These are phyloP conservation scores for Wasmannia auropunctata DNA, from an alignment of 1,140 invertebrate species.

Conservation along the genomic window DNA sequence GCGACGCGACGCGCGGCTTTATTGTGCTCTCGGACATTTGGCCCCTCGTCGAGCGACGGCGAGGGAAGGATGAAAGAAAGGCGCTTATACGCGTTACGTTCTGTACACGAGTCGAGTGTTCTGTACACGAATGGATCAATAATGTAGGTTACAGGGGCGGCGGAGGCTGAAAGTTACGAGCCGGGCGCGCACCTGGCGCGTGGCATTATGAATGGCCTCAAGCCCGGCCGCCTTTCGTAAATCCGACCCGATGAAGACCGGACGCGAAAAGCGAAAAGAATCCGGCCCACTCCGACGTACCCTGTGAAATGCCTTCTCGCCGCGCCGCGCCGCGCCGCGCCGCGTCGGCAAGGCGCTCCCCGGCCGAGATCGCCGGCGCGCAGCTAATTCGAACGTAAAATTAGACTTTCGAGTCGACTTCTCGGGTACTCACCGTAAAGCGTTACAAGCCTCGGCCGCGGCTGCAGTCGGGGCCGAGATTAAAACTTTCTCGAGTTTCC, in stretches of 20 bases:
- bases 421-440: conserved; percentile 62
- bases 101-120: conserved; percentile 43
- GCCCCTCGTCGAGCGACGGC: neutral
- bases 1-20: neutral
- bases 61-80: conserved; percentile 1
- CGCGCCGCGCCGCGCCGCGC: too few species aligned
- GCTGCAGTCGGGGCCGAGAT: conserved; percentile 62
- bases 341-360: neutral
- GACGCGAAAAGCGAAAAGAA: conserved; percentile 42
- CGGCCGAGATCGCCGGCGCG: neutral
- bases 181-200: conserved; percentile 46
- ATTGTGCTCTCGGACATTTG: neutral
- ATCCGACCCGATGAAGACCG: conserved; percentile 46
- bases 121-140: conserved; percentile 53
- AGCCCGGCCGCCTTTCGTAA: conserved; percentile 35
- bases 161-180: conserved; percentile 42
- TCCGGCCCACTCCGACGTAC: neutral
- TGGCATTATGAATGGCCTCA: conserved; percentile 57
- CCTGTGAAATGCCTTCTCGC: neutral
- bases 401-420: conserved; percentile 66
- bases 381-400: conserved; percentile 67
- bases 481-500: conserved; percentile 67
- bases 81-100: neutral
- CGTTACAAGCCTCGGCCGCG: conserved; percentile 59
- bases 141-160: conserved; percentile 46